Evolutionary conservation across 2,888 invertebrate species (phyloP).

Genomic region (Euproctis similis): DNA sequence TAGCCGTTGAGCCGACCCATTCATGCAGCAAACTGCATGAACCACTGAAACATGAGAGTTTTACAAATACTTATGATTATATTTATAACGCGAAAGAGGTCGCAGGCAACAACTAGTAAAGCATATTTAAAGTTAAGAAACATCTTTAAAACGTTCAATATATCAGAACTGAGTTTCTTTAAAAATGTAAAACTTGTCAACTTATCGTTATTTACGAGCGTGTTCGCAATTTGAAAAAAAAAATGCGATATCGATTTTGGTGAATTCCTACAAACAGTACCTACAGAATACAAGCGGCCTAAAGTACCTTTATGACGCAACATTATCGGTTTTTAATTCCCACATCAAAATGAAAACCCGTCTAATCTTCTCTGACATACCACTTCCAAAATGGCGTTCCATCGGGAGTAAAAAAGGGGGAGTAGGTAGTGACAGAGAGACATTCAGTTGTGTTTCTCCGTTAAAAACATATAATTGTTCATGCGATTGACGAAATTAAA

Average conservation of each 20-base stretch:
- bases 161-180: no score
- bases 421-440: slow-evolving; percentile 19
- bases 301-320: no score
- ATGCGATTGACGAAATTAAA: slow-evolving; percentile 26
- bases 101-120: no score
- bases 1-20: no score
- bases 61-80: no score
- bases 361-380: slow-evolving; percentile 16
- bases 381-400: slow-evolving; percentile 12
- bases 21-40: no score
- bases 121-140: no score
- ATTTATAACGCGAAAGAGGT: no score
- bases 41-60: no score
- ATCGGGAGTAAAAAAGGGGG: slow-evolving; percentile 11
- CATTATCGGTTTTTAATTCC: slow-evolving; percentile 4
- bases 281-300: neutral
- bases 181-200: neutral
- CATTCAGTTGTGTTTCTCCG: slow-evolving; percentile 11
- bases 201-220: neutral
- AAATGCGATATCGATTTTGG: neutral
- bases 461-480: slow-evolving; percentile 24
- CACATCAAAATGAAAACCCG: slow-evolving; percentile 11
- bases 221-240: no score
- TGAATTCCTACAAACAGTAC: neutral
- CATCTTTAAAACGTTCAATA: no score